Evolutionary conservation across 2,888 invertebrate species (phyloP), one percentile per base, ranked within the genome.

Genomic region (Cepaea hortensis): DNA sequence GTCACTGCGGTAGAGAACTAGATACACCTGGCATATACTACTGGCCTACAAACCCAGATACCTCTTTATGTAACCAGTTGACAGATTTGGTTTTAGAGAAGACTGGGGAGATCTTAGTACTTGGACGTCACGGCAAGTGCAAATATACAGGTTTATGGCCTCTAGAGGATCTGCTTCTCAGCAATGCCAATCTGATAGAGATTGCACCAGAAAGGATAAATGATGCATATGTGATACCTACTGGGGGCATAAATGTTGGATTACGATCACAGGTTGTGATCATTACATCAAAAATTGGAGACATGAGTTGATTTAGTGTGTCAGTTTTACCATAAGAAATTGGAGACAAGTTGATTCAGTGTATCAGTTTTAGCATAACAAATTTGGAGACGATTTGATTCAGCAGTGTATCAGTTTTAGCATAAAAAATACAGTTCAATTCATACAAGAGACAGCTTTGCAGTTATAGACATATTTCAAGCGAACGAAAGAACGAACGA

Each of bases 111-210:
- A 79, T 89, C 15, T 87, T 90, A 85, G 91, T 92, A 65, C 92
- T 89, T 88, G 91, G 89, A 6, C 91, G 91, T 68, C 92, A 92
- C 84, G 92, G 92, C 4, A 92, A 92, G 85, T 92, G 92, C 87
- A 90, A 89, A 81, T 87, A 91, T 85, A 89, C 91, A 1, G 91
- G 90, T 4, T 85, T 90, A 7, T 92, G 92, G 92, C 87, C 89
- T 76, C 89, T 91, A 0, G 87, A 89, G 65, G 90, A 91, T n/a
- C 89, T 92, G 35, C 86, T 91, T 20, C 89, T 88, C 62, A 92
- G 92, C 85, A 92, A 91, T 87, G 89, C 88, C 79, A 91, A 92
- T 87, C 88, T 92, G 62, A 61, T 88, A 1, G 91, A 92, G 85
- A 84, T 91, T 3, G 91, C 90, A 65, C 92, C 91, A 1, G 90